Evolutionary conservation across 2,888 invertebrate genomes (phyloP), one percentile per base, ranked within the genome.

Genomic region (Synanthedon tipuliformis): DNA sequence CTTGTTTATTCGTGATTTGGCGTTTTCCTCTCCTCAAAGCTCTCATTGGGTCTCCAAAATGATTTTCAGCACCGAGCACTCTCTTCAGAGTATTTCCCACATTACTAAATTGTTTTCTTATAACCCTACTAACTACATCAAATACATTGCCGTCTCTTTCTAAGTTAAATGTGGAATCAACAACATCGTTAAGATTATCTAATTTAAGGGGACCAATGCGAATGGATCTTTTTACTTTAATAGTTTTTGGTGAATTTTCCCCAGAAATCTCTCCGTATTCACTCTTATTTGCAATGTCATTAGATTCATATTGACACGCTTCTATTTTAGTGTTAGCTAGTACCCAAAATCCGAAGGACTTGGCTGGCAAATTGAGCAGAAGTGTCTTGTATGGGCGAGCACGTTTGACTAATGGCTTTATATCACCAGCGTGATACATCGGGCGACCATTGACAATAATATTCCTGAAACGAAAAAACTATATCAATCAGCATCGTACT

Each of bases 291-390:
- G 61, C 40, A 63, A 52, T 18, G 8, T 49, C 45, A 45, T 45
- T 45, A n/a, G 54, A 49, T 12, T 75, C 65, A 34, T 68, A 40
- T 5, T 50, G 64, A 57, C 93, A 93, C 15, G 90, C 89, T 52
- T 89, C 84, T 23, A 92, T 77, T 66, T 90, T 89, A 0, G 92
- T 90, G 52, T 89, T 89, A 0, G 93, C 92, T 11, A 94, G 69
- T 0, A 94, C 92, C 91, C 93, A 94, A 71, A 94, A 94, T 0
- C 91, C 92, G 50, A 94, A 90, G 0, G 92, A 91, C 63, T 89
- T 89, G 0, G 92, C 83, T 2, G 93, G 93, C 3, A 93, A 68
- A 50, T 86, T 86, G 13, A 94, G 69, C 7, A 89, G 77, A 3
- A 93, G 62, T 0, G 89, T 84, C 63, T 87, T 83, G 54, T 85